Percentiles rank a stretch among this genome's conserved stretches.
phyloP scores from a whole-genome alignment of 2,888 invertebrate species.

The Octonoba sinensis region DNA sequence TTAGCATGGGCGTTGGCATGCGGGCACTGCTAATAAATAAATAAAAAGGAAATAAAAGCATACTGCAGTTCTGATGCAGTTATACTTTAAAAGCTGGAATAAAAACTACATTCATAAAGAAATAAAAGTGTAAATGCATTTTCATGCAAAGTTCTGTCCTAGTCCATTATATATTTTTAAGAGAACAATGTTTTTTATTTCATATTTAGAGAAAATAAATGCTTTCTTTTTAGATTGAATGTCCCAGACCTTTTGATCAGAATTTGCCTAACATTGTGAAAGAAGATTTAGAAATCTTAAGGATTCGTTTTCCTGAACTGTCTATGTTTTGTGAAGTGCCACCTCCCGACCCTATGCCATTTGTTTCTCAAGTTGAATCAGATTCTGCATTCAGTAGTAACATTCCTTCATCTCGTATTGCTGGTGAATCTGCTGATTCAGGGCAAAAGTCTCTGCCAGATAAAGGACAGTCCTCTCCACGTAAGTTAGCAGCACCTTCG shows the following conservation, averaged over 20 bases:
- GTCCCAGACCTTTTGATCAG: constrained; percentile 71
- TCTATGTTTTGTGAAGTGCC: constrained; percentile 60
- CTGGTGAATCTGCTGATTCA: constrained; percentile 20
- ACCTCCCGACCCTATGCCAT: constrained; percentile 63
- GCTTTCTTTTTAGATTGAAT: constrained; percentile 73
- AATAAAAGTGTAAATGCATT: too few species aligned
- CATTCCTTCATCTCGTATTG: constrained; percentile 43
- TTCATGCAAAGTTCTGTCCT: too few species aligned
- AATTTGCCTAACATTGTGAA: constrained; percentile 70
- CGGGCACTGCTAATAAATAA: too few species aligned
- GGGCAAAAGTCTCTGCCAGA: constrained; percentile 13
- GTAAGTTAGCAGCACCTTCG: constrained; percentile 32
- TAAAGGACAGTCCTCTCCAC: constrained; percentile 6
- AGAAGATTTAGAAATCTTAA: constrained; percentile 70
- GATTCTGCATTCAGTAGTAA: constrained; percentile 61
- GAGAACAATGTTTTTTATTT: too few species aligned
- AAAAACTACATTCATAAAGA: too few species aligned
- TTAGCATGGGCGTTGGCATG: too few species aligned
- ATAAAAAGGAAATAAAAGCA: too few species aligned
- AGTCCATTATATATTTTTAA: too few species aligned
- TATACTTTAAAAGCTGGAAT: too few species aligned
- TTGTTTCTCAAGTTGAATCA: constrained; percentile 26
- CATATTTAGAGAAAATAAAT: background rate
- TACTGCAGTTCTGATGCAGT: too few species aligned
- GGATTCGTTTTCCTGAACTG: constrained; percentile 69